phyloP scores from a whole-genome alignment of 2,113 vertebrate species.

The Microcebus lehilahytsara region DNA sequence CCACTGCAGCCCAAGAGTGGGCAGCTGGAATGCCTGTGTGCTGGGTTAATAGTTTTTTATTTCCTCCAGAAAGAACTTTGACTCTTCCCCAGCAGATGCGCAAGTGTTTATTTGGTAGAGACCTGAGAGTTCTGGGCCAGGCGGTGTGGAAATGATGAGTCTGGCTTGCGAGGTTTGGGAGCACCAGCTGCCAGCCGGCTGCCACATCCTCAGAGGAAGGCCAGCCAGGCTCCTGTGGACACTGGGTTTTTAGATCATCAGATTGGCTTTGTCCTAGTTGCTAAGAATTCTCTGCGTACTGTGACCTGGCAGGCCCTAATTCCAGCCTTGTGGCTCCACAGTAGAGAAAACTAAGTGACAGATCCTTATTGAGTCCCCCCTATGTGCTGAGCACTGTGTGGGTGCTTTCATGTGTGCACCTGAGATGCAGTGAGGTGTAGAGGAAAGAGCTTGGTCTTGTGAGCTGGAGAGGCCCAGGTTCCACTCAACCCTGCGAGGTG shows the following conservation, averaged over 20 bases:
- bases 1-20: neutral
- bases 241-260: neutral
- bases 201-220: neutral
- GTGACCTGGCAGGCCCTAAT: neutral
- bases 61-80: neutral
- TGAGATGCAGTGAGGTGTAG: neutral
- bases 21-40: neutral
- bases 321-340: neutral
- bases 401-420: neutral
- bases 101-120: neutral
- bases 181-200: neutral
- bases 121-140: neutral
- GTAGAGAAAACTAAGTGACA: neutral
- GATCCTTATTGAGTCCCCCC: neutral
- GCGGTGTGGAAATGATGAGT: neutral
- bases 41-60: neutral
- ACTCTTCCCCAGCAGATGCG: neutral
- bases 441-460: neutral
- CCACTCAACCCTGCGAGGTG: neutral
- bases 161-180: neutral
- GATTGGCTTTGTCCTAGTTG: neutral
- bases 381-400: fast-evolving
- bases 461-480: neutral
- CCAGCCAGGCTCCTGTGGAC: neutral
- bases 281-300: neutral